A percentile compares a stretch with the other conserved stretches of the same genome.
These are phyloP conservation scores for Acanthurus tractus DNA, from an alignment of 2,797 vertebrate genomes.

Conservation along the genomic window DNA sequence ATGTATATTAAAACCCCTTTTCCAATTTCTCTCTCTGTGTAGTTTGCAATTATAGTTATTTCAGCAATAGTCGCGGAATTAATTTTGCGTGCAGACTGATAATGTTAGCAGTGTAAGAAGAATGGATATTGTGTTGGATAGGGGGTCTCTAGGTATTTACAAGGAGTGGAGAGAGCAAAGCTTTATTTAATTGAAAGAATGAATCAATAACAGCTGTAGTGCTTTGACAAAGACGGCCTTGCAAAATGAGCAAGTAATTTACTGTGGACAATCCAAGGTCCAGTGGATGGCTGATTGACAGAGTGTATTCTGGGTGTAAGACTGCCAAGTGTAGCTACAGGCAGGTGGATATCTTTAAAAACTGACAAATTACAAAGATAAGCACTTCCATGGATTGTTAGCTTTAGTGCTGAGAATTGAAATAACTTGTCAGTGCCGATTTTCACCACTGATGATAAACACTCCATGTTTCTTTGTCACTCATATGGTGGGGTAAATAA, in stretches of 20 bases:
- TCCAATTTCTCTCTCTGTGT: conserved; percentile 87
- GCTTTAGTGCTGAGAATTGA: conserved; percentile 12
- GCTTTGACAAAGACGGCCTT: conserved; percentile 84
- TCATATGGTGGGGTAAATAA: not conserved
- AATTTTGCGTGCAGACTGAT: conserved; percentile 90
- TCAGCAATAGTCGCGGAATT: conserved; percentile 87
- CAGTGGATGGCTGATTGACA: conserved; percentile 73
- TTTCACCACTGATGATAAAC: conserved; percentile 25
- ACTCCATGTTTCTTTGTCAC: conserved; percentile 20
- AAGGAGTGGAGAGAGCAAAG: conserved; percentile 83
- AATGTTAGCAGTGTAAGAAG: conserved; percentile 82
- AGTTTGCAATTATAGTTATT: conserved; percentile 91
- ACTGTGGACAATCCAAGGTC: conserved; percentile 75
- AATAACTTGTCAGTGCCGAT: conserved; percentile 13
- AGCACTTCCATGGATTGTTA: conserved; percentile 20
- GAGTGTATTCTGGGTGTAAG: conserved; percentile 43
- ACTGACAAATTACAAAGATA: conserved; percentile 39
- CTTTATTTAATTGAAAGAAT: conserved; percentile 90
- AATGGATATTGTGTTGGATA: conserved; percentile 89
- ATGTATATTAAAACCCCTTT: conserved; percentile 92
- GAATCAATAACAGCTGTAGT: conserved; percentile 87
- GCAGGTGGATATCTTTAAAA: conserved; percentile 52
- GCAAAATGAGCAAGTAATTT: conserved; percentile 88
- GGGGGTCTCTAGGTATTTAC: conserved; percentile 90
- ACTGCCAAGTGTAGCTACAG: conserved; percentile 43